Evolutionary conservation across 1,140 invertebrate species (phyloP), one percentile per base, ranked within the genome.

Genomic region (Caenorhabditis remanei): DNA sequence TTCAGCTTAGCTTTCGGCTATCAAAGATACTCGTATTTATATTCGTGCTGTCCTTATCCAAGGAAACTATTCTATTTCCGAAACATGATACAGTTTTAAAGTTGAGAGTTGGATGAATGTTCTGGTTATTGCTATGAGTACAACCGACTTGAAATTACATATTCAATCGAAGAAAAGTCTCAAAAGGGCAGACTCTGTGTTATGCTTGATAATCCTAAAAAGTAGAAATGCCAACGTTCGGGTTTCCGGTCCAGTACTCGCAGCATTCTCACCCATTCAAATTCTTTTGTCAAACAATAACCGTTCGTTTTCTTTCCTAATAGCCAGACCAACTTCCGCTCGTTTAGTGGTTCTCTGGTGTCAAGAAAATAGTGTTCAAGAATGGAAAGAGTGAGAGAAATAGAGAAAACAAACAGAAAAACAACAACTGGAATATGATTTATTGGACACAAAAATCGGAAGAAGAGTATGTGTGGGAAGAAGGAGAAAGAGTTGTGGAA

Each of bases 391-490:
- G 6, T 8, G n/a, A 13, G 46, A 79, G 40, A 46, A 24, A 63
- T 32, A 21, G 61, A 43, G 65, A 32, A 53, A 50, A 50, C 71
- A 79, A 48, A 79, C 24, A 75, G 13, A 79, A 48, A 79, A 79
- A 79, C 71, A 79, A 79, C 71, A 79, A 79, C 71, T 79, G 46
- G 71, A 79, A 79, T 79, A 50, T 79, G 71, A 79, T 79, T 79
- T 79, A 53, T 79, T 79, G 71, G 46, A 79, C 71, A 50, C 71
- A 79, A 40, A 40, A 79, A 79, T 79, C 71, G 46, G 71, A 79
- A 24, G 40, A 79, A 43, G 32, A 40, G 11, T 46, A n/a, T 24
- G 67, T 71, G 67, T n/a, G 16, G 41, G 41, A 32, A 19, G 19
- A 58, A 58, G 55, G 55, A 53, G 8, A n/a, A 32, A 21, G 24